Percentiles rank a stretch among this genome's conserved stretches.
Conservation (phyloP, 2,888 invertebrate species). For the Polydrusus cervinus region DNA sequence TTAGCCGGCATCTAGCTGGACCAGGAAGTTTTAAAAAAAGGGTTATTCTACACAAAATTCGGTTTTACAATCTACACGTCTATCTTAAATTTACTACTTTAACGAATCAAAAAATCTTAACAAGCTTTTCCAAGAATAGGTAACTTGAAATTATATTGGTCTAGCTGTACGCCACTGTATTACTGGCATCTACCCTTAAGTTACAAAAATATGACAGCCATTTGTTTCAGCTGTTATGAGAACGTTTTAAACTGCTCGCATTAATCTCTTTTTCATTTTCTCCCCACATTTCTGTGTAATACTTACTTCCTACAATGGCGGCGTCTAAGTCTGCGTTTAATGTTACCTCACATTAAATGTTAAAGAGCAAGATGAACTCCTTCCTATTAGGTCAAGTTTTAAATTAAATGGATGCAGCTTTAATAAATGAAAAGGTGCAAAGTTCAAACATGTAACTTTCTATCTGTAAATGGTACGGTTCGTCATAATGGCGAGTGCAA, state of each 20-base stretch:
- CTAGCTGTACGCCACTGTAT: not conserved
- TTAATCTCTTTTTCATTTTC: slow-evolving; percentile 12
- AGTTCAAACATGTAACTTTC: slow-evolving; percentile 6
- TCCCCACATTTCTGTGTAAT: not conserved
- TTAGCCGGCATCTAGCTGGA: too few species aligned
- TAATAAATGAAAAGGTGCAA: slow-evolving; percentile 5
- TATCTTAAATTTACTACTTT: too few species aligned
- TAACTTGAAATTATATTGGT: too few species aligned
- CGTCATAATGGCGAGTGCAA: too few species aligned
- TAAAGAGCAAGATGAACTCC: slow-evolving; percentile 16
- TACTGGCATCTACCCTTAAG: not conserved
- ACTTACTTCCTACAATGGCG: not conserved
- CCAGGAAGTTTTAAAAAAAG: too few species aligned
- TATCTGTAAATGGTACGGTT: not conserved
- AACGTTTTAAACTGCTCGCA: not conserved
- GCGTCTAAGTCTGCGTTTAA: not conserved
- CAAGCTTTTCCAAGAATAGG: too few species aligned
- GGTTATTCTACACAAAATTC: too few species aligned
- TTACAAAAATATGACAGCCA: slow-evolving; percentile 1
- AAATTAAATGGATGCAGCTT: slow-evolving; percentile 14
- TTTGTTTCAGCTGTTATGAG: not conserved
- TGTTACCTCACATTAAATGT: not conserved
- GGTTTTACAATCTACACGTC: too few species aligned
- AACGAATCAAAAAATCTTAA: too few species aligned
- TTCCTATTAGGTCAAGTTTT: slow-evolving; percentile 17